phyloP scores from a whole-genome alignment of 2,888 invertebrate genomes.

The Invenusta paracnida region DNA sequence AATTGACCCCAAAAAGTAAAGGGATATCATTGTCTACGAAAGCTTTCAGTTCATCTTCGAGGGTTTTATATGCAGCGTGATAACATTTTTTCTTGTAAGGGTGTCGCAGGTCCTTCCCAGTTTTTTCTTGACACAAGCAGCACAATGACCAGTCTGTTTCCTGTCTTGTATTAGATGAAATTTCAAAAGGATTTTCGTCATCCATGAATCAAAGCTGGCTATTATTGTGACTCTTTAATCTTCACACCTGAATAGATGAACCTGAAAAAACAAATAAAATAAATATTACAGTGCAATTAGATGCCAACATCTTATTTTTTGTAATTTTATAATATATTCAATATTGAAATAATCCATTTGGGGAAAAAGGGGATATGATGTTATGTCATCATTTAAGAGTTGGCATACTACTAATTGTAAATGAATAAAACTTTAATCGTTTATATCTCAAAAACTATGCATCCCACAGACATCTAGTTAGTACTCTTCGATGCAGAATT shows the following conservation, averaged over 20 bases:
- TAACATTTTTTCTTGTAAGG: background rate
- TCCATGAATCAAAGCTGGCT: background rate
- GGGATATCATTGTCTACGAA: constrained; percentile 20
- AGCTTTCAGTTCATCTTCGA: constrained; percentile 23
- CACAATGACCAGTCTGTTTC: background rate
- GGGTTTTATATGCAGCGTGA: constrained; percentile 25
- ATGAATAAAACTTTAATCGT: background rate
- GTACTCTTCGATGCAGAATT: background rate
- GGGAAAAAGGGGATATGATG: background rate
- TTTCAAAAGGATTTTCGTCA: background rate
- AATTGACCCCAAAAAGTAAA: constrained; percentile 28
- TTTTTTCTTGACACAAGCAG: background rate
- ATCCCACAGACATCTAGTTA: background rate
- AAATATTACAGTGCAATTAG: background rate
- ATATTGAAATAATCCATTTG: background rate
- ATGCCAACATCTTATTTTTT: background rate
- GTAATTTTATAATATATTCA: background rate
- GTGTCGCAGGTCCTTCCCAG: background rate
- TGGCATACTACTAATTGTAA: background rate
- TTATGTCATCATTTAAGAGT: background rate
- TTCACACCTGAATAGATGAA: background rate
- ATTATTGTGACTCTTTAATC: background rate
- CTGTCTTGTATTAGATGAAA: background rate
- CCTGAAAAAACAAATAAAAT: background rate
- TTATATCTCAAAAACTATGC: background rate